Base-by-base conservation (phyloP, 1,140 invertebrate genomes). In the Scaptomyza montana region DNA sequence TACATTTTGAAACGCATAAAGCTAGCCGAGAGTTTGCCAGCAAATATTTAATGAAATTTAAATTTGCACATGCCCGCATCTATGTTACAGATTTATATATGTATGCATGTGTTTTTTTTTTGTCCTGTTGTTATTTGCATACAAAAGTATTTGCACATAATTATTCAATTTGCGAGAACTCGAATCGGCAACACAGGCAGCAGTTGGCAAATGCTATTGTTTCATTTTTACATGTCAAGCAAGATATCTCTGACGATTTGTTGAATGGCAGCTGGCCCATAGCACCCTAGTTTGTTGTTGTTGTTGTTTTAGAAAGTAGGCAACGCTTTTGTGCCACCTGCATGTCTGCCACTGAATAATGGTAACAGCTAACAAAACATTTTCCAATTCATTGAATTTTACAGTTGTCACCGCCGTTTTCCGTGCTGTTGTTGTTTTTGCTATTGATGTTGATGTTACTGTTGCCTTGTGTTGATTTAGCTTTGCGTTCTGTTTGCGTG, bases 361-460 rank as follows among this genome's bases (percentile, higher is more conserved):
- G 85, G 73, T 65, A 73, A 63, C 39, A 89, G 84, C 84, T 82
- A 89, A 77, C 66, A 90, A 85, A 89, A 85, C 84, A 90, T 90
- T 90, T 90, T 90, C 89, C 89, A 84, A 89, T 90, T 90, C 89
- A 90, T 90, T 90, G 89, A 90, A 90, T 90, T 90, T 90, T 80
- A 80, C 74, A 89, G 77, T 80, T 78, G 82, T 68, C 81, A 74
- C 71, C 64, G 66, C 61, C 68, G 76, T 71, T 79, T 74, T 77
- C 73, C 60, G 60, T 65, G 61, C 43, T 77, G 61, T 28, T 41
- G 56, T 60, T 33, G 50, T 49, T 16, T 16, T 16, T 68, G 57
- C 55, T 25, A 4, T 25, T 25, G 21, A 25, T 59, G 56, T 21
- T 61, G 49, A 13, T 43, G 57, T 43, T 49, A 16, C 13, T 71